Evolutionary conservation across 1,140 invertebrate genomes (phyloP), one percentile per base, ranked within the genome.

Genomic region (Cryptotermes secundus): DNA sequence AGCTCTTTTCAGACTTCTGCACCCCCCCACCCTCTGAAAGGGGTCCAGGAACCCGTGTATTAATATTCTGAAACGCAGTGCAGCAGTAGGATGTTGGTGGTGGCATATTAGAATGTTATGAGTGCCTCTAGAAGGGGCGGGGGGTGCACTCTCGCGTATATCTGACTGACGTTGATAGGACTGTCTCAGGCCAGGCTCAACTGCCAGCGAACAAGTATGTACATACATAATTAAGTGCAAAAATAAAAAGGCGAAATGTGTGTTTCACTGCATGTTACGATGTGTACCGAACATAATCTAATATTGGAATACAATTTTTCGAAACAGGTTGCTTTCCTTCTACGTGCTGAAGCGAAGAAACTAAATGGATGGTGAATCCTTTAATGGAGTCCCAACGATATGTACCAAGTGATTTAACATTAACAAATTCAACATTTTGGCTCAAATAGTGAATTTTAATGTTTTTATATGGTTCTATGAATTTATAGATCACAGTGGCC

Each of bases 31-130:
- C 45, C 19, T 42, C 34, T 7, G 4, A 9, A 26, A 45, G 82
- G 45, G 84, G 80, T 79, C 42, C 79, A 72, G 31, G 84, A 81
- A 42, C 38, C 22, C 79, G 31, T 72, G 65, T 84, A 83, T 82
- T 80, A 84, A 85, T 72, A 86, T 84, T 83, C 80, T 84, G 53
- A 81, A 83, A 85, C 81, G 79, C 59, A 53, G 35, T n/a, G 12
- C 16, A 42, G 45, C n/a, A 34, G 59, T 34, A 53, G 80, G 34
- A 49, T 31, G 19, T 81, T 26, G 6, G 26, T 36, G n/a, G 22
- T 10, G 80, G 24, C 9, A 26, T 81, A 34, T 31, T 14, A 49
- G 45, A 22, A 19, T 19, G 22, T 26, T 35, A 36, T 81, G n/a
- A 81, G 12, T 34, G 35, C 14, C 26, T 81, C 24, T n/a, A 59